Conservation (phyloP, 2,797 vertebrate genomes). For the Naso thynnoides region DNA sequence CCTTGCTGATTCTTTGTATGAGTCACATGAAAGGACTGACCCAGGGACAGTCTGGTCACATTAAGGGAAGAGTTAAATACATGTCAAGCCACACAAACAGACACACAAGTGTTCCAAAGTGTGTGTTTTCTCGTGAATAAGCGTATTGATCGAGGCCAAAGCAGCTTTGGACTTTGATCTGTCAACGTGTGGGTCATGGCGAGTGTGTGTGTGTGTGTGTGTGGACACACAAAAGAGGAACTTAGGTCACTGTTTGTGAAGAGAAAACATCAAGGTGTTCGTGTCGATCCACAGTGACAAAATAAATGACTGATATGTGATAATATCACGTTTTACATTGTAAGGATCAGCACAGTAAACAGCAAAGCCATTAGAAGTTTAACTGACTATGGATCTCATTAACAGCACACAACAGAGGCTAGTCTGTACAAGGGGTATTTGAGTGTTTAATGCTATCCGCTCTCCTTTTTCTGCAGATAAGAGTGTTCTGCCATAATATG, state of each 20-base stretch:
- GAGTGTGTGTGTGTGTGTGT: constrained; percentile 2
- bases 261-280: constrained; percentile 20
- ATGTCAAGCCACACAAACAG: constrained; percentile 35
- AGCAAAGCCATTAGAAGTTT: constrained; percentile 1
- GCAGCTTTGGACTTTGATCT: constrained; percentile 74
- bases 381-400: constrained; percentile 4
- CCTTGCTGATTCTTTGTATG: constrained; percentile 52
- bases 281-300: constrained; percentile 7
- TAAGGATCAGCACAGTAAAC: not conserved
- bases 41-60: constrained; percentile 48
- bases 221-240: not conserved
- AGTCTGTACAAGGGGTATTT: constrained; percentile 2
- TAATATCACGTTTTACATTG: not conserved
- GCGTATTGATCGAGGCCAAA: constrained; percentile 60
- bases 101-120: not conserved
- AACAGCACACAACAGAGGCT: constrained; percentile 6
- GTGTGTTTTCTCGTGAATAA: constrained; percentile 60
- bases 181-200: constrained; percentile 57
- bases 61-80: constrained; percentile 59
- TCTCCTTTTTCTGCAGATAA: constrained; percentile 9
- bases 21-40: constrained; percentile 53
- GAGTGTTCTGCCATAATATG: not conserved
- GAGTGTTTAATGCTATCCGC: constrained; percentile 6
- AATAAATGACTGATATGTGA: not conserved
- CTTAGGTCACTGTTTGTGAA: constrained; percentile 25